phyloP scores from a whole-genome alignment of 2,888 invertebrate genomes.

The Suillia variegata region DNA sequence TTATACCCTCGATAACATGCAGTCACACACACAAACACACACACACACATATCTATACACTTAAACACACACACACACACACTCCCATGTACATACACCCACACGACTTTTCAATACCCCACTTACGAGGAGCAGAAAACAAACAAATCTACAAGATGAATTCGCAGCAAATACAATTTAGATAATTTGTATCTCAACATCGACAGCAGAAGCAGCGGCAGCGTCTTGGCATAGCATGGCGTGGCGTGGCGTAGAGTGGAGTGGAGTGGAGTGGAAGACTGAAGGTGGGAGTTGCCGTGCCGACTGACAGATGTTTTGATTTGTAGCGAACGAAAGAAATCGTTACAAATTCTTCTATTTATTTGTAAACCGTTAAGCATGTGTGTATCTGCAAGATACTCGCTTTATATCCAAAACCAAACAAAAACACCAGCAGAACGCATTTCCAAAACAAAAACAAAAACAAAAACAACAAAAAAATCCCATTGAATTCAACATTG shows the following conservation, averaged over 20 bases:
- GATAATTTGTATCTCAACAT: constrained; percentile 55
- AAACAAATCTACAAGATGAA: constrained; percentile 44
- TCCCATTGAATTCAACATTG: constrained; percentile 45
- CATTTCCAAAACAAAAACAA: constrained; percentile 35
- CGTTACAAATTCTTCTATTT: constrained; percentile 20
- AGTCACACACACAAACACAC: too few relatives aligned
- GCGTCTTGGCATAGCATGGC: too few relatives aligned
- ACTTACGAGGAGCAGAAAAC: constrained; percentile 23
- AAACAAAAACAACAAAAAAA: constrained; percentile 44
- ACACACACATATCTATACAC: too few relatives aligned
- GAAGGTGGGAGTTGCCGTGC: constrained; percentile 35
- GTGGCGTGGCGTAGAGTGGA: not conserved
- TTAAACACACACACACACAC: too few relatives aligned
- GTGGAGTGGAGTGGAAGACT: too few relatives aligned
- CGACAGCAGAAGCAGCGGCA: too few relatives aligned
- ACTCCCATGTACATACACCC: not conserved
- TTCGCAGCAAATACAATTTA: constrained; percentile 52
- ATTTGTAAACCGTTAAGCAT: not conserved
- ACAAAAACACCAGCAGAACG: constrained; percentile 50
- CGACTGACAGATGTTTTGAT: constrained; percentile 57
- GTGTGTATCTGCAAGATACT: constrained; percentile 13
- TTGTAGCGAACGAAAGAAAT: constrained; percentile 35
- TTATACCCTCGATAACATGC: too few relatives aligned
- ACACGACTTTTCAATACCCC: constrained; percentile 11
- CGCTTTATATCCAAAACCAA: constrained; percentile 37